Conservation (phyloP, 2,113 vertebrate genomes). For the Nothocercus julius region DNA sequence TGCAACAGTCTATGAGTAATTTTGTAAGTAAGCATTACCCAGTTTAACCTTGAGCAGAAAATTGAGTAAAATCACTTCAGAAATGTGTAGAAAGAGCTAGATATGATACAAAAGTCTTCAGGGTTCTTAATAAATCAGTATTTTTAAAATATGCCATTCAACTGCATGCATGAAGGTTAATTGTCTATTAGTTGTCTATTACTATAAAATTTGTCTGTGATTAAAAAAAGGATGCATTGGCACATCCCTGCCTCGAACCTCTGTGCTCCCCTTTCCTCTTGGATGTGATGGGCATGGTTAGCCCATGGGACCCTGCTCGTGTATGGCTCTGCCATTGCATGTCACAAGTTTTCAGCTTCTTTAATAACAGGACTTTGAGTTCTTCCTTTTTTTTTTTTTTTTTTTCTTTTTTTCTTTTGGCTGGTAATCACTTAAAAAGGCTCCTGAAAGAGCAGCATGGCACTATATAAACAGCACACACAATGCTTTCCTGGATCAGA, state of each 20-base stretch:
- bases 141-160: background rate
- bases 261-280: accelerated
- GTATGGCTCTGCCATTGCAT: background rate
- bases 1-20: background rate
- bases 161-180: background rate
- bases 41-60: background rate
- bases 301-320: accelerated
- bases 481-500: background rate
- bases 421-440: background rate
- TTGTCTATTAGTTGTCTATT: background rate
- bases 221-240: background rate
- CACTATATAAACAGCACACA: background rate
- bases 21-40: background rate
- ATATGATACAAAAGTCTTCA: background rate
- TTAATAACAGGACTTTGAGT: background rate
- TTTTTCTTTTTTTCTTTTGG: background rate
- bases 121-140: background rate
- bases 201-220: too few species aligned
- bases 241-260: background rate
- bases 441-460: background rate
- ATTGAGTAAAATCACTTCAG: constrained; percentile 2
- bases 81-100: background rate
- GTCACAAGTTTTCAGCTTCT: background rate
- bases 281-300: background rate
- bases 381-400: too few species aligned